Conservation (phyloP, 1,140 invertebrate genomes). For the Mamestra configurata region DNA sequence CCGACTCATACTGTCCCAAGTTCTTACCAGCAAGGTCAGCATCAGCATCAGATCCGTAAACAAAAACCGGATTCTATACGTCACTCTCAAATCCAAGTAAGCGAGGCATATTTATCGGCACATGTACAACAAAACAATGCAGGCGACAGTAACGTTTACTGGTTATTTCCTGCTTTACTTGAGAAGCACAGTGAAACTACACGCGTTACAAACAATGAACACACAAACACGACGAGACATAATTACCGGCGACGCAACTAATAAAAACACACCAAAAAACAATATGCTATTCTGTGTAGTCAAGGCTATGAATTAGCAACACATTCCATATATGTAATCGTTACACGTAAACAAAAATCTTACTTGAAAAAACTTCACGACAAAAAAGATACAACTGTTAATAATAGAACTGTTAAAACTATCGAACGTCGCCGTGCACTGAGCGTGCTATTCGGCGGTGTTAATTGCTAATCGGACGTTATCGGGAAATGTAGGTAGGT, state of each 20-base stretch:
- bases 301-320: conserved; percentile 80
- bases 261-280: conserved; percentile 72
- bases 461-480: conserved; percentile 77
- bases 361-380: conserved; percentile 70
- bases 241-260: conserved; percentile 68
- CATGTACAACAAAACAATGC: conserved; percentile 60
- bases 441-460: conserved; percentile 69
- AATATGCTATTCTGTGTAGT: conserved; percentile 58
- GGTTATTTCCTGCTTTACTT: conserved; percentile 72
- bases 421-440: conserved; percentile 63
- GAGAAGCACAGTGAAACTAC: conserved; percentile 56
- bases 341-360: conserved; percentile 52
- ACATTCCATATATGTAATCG: conserved; percentile 79
- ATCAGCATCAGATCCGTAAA: conserved; percentile 73
- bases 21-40: conserved; percentile 78
- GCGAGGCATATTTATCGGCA: conserved; percentile 63
- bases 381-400: conserved; percentile 56
- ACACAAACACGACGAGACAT: conserved; percentile 66
- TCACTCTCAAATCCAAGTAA: conserved; percentile 74
- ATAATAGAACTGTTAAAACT: conserved; percentile 55
- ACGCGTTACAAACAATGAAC: conserved; percentile 63
- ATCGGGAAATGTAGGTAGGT: conserved; percentile 75
- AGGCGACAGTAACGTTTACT: conserved; percentile 58
- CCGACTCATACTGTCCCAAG: conserved; percentile 50
- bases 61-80: conserved; percentile 78